Base-by-base conservation (phyloP, 2,797 vertebrate species). In the Botia almorhae region DNA sequence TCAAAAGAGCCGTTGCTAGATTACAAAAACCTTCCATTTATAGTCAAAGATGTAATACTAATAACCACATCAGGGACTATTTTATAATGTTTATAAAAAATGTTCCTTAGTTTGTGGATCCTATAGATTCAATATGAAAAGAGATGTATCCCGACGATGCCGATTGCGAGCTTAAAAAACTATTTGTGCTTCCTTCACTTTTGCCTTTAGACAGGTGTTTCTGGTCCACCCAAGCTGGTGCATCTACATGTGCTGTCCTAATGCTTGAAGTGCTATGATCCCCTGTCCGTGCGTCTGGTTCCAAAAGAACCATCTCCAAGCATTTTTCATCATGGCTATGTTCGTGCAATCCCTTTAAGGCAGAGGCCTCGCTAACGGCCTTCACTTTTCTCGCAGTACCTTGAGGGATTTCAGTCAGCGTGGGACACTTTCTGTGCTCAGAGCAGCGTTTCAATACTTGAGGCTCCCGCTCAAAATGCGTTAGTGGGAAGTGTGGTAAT, bases 121-220 rank as follows among this genome's bases (percentile, higher is more conserved):
- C 94, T 4, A 95, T 91, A 13, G 96, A 96, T 84, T 95, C 95
- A 0, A 96, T 95, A 87, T 92, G 94, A 87, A 96, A 95, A 0
- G 95, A 95, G 84, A 93, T 90, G 58, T 96, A 96, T 64, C 96
- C 95, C 0, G 94, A 96, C 23, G 96, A 96, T 0, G 93, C 93
- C 0, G 95, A 95, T 2, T 95, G 94, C 7, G 93, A 95, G 89
- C 95, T 96, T 90, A 95, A 86, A 93, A 96, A 97, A 93, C 96
- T 96, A 91, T 96, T 96, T 85, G 93, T 93, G 92, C 95, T 95
- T 87, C 92, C 92, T 88, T 94, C 94, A 74, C 90, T 91, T 68
- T 94, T 93, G 0, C 82, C 91, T 68, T 88, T 93, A 71, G 81
- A 91, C 48, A 89, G 87, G 26, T 91, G 90, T 69, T 91, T 93